Evolutionary conservation across 2,888 invertebrate species (phyloP).

Genomic region (Smittia sp.): DNA sequence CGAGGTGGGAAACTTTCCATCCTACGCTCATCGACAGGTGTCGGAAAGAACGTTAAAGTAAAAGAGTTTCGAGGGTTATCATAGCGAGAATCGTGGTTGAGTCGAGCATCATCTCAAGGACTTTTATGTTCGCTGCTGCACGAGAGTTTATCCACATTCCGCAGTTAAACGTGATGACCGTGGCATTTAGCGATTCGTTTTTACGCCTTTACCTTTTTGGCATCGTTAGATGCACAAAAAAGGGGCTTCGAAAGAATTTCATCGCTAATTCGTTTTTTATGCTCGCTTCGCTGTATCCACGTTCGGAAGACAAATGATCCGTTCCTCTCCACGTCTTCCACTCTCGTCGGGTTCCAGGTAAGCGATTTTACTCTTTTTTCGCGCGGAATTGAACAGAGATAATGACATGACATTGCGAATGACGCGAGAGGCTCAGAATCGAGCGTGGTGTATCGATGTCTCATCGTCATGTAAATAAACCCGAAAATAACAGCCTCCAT

Average conservation of each 20-base stretch:
- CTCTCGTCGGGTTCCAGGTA: background rate
- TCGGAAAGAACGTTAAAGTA: background rate
- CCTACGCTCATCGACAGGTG: background rate
- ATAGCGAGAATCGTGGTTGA: no score
- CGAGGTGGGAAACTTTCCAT: background rate
- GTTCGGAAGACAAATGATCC: no score
- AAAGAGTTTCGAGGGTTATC: background rate
- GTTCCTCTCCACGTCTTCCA: background rate
- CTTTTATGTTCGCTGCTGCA: no score
- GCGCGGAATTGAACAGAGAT: background rate
- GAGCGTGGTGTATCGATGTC: background rate
- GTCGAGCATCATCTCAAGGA: no score
- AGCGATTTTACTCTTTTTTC: background rate
- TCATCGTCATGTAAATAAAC: constrained; percentile 8
- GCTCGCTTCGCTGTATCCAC: no score
- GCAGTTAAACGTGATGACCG: no score
- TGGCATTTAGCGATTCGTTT: no score
- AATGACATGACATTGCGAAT: background rate
- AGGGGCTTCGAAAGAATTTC: no score
- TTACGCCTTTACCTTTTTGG: no score
- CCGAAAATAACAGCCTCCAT: background rate
- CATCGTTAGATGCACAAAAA: no score
- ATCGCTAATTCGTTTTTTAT: no score
- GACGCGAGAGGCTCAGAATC: background rate
- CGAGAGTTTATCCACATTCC: no score